A percentile compares a stretch with the other conserved stretches of the same genome.
Conservation (phyloP, 2,888 invertebrate genomes). For the Oscheius sp. region DNA sequence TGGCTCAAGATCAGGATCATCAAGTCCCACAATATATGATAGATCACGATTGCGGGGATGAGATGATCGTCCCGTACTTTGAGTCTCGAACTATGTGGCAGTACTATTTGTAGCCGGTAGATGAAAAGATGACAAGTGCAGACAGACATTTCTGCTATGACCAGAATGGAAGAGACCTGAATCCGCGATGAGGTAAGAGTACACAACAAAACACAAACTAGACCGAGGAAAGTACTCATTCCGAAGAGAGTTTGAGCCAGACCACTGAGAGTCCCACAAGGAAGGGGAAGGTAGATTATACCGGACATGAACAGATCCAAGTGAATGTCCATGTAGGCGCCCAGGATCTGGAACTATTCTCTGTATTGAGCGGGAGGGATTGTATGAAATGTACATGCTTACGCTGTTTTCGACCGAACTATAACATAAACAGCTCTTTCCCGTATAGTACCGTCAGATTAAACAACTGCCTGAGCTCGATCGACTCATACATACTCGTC, state of each 20-base stretch:
- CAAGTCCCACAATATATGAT: background rate
- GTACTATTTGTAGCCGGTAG: conserved; percentile 2
- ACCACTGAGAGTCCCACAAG: background rate
- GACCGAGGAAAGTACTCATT: background rate
- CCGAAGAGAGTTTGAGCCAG: background rate
- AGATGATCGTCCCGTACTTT: background rate
- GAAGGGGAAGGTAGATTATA: background rate
- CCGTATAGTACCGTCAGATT: too few relatives aligned
- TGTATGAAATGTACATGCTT: too few relatives aligned
- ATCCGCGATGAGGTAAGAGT: background rate
- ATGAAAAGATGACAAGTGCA: background rate
- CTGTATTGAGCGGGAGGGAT: too few relatives aligned
- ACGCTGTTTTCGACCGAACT: too few relatives aligned
- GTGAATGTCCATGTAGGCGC: conserved; percentile 9
- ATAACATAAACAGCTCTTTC: too few relatives aligned
- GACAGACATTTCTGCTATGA: background rate
- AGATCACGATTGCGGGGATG: background rate
- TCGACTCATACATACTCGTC: too few relatives aligned
- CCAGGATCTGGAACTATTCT: background rate
- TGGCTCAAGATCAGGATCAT: background rate
- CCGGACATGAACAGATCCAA: background rate
- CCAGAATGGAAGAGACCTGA: conserved; percentile 5
- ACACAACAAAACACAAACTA: background rate
- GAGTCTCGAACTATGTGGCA: background rate
- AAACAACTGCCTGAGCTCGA: too few relatives aligned